phyloP scores from a whole-genome alignment of 2,888 invertebrate genomes.

The Nomada hirtipes region DNA sequence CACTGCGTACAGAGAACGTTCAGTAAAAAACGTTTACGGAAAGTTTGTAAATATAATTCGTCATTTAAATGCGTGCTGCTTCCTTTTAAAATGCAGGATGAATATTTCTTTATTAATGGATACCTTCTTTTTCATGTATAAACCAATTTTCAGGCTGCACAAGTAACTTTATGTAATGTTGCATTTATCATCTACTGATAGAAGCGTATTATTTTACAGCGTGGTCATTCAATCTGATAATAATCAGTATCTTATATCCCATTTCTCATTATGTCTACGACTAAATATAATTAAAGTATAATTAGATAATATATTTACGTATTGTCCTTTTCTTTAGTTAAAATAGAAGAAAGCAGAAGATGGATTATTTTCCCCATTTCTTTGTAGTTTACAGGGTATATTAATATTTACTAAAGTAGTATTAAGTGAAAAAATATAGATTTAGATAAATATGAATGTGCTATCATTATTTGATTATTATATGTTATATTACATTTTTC shows the following conservation, averaged over 20 bases:
- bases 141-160: not conserved
- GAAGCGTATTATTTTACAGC: not conserved
- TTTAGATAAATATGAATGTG: not conserved
- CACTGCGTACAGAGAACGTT: conserved; percentile 22
- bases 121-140: not conserved
- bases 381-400: not conserved
- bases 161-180: not conserved
- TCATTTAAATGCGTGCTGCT: not conserved
- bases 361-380: not conserved
- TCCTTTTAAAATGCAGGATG: not conserved
- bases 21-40: conserved; percentile 22
- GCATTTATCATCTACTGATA: conserved; percentile 4
- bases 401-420: conserved; percentile 7
- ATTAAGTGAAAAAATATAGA: not conserved
- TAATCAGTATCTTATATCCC: not conserved
- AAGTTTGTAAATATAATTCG: conserved; percentile 14
- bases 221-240: conserved; percentile 3
- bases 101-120: not conserved
- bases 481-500: not conserved
- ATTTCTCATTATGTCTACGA: not conserved
- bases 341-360: not conserved
- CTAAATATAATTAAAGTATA: not conserved
- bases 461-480: not conserved
- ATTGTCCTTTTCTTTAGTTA: not conserved
- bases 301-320: not conserved